Evolutionary conservation across 1,140 invertebrate species (phyloP), one percentile per base, ranked within the genome.

Genomic region (Aphaenogaster ashmeadi): DNA sequence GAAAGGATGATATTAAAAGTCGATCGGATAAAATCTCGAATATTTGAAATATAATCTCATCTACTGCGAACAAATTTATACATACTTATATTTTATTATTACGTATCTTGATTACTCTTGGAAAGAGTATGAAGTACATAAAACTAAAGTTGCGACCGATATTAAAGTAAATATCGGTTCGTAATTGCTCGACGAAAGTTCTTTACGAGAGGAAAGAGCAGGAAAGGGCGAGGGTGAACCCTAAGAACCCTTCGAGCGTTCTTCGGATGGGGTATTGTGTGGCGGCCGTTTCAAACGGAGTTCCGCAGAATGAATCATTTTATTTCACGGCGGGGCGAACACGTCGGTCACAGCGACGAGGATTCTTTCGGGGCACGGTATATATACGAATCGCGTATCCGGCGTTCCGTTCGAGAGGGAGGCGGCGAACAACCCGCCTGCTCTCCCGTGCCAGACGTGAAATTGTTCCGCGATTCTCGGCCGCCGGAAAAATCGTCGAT

Each of bases 251-350:
- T 84, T 74, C 38, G 41, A 50, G 15, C 79, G 62, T 84, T 75
- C 69, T 50, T 71, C 38, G 84, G 52, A 88, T 56, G 44, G 41
- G 62, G 50, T 62, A 79, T 79, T 86, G 91, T 91, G 89, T 90
- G 92, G 89, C 64, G 62, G 85, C 83, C 81, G 92, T 91, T 91
- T 86, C 87, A 87, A 84, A 66, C 72, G 69, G 86, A 92, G 87
- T 87, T 90, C 71, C 86, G 75, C 80, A 87, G 90, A 93, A 95
- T 94, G 92, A 94, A 94, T 94, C 93, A 94, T 94, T 94, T 94
- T 92, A 94, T 94, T 95, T 94, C 89, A 94, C 92, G 92, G 93
- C 87, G 91, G 92, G 88, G 89, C 89, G 92, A 85, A 94, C 92
- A 90, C 91, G 92, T 93, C 92, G 93, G 92, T 94, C 93, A 93